A percentile compares a stretch with the other conserved stretches of the same genome.
Evolutionary conservation across 53 echinoderm and acorn worm species (phyloP).

Genomic region (Actinopyga echinites): DNA sequence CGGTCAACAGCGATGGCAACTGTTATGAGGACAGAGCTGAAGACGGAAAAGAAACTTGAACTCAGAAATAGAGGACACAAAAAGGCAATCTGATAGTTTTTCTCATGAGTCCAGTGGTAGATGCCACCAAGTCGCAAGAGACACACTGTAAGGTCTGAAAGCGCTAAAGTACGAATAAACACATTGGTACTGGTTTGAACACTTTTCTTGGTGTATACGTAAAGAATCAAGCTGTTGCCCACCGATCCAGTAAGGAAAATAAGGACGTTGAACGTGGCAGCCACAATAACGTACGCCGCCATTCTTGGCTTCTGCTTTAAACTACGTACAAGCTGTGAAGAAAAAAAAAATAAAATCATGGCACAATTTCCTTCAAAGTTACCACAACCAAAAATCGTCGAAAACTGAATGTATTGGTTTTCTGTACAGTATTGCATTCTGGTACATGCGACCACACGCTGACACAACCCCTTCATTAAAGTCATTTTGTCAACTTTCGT

Average conservation of each 20-base stretch:
- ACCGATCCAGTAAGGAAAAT: not conserved
- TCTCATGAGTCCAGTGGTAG: conserved; percentile 24
- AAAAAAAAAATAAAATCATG: no score
- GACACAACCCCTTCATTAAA: no score
- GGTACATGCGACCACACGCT: no score
- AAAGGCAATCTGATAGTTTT: not conserved
- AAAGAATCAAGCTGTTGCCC: not conserved
- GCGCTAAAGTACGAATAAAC: not conserved
- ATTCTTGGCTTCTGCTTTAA: not conserved
- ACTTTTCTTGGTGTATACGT: not conserved
- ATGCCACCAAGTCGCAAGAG: not conserved
- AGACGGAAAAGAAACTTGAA: conserved; percentile 16
- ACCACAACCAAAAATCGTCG: no score
- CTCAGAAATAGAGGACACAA: not conserved
- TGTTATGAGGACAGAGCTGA: not conserved
- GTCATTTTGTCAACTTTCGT: no score
- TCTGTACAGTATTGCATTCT: no score
- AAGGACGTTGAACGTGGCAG: not conserved
- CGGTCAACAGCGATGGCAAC: conserved; percentile 10
- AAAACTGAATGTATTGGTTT: no score
- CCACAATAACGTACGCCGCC: not conserved
- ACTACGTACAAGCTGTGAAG: no score
- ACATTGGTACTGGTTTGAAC: conserved; percentile 4
- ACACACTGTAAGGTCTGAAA: conserved; percentile 4
- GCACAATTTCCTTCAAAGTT: no score